Evolutionary conservation across 1,140 invertebrate genomes (phyloP), one percentile per base, ranked within the genome.

Genomic region (Gryon sp.): DNA sequence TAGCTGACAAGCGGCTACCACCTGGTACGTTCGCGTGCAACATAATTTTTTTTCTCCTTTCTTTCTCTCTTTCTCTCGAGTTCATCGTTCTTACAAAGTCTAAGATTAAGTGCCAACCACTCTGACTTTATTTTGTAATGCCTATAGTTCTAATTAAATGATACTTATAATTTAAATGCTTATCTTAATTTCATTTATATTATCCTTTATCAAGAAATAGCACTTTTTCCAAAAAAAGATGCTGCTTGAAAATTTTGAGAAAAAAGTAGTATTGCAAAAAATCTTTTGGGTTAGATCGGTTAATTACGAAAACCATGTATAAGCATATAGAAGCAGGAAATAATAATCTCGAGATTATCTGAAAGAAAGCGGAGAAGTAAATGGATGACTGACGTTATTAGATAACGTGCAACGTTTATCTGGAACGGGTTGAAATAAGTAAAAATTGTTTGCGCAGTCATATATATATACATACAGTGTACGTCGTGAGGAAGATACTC

Each of bases 21-120:
- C 70, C 66, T 80, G 45, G 66, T 28, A 57, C 68, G 62, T 80
- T 85, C 80, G 84, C 83, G 83, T 85, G 84, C 83, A 76, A 18
- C 34, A 7, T 43, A 32, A 34, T 32, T n/a, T 59, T 24, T 45
- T 68, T 63, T 62, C 50, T 55, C 43, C 24, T 59, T 5, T 16
- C 12, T 15, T 38, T 18, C 1, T 34, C 28, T 18, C 53, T 16
- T 34, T 26, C 34, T 52, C 34, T 65, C 50, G 18, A 41, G 52
- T 52, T 18, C n/a, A n/a, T n/a, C n/a, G n/a, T n/a, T n/a, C n/a
- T n/a, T n/a, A n/a, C 40, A 12, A 50, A 50, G 4, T 9, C 43
- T 11, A 41, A 59, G 55, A 59, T 45, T 18, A 34, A 20, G 26
- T 28, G 26, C n/a, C 18, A 41, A 59, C 45, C 30, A 26, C 16